These are phyloP conservation scores for Ctenomys sociabilis DNA, from an alignment of 2,113 vertebrate species.

Conservation along the genomic window DNA sequence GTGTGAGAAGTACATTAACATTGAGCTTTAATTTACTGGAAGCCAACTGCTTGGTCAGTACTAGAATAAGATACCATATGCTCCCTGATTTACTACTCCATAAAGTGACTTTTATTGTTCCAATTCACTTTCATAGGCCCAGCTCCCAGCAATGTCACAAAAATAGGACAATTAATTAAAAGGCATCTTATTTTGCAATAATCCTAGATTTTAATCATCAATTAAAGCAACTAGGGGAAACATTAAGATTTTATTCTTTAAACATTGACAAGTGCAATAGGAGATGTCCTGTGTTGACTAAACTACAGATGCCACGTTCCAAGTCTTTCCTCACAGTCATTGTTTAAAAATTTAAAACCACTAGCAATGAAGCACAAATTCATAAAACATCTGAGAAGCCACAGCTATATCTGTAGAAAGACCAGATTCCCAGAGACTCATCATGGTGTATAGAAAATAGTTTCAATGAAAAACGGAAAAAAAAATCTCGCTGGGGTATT, in stretches of 20 bases:
- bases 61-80: accelerated
- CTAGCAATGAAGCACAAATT: slow-evolving; percentile 27
- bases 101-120: slow-evolving; percentile 63
- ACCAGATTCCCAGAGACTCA: not conserved
- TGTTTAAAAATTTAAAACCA: slow-evolving; percentile 52
- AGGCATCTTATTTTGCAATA: slow-evolving; percentile 30
- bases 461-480: accelerated
- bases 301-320: not conserved
- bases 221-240: slow-evolving; percentile 65
- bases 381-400: not conserved
- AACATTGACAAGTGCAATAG: slow-evolving; percentile 42
- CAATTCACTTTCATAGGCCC: slow-evolving; percentile 63
- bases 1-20: slow-evolving; percentile 71
- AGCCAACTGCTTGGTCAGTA: not conserved
- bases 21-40: not conserved
- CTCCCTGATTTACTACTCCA: slow-evolving; percentile 35
- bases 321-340: not conserved
- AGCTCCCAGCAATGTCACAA: slow-evolving; percentile 52
- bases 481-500: not conserved
- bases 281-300: not conserved
- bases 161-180: slow-evolving; percentile 35
- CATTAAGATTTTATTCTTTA: slow-evolving; percentile 39
- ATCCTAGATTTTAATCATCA: slow-evolving; percentile 36
- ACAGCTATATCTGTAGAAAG: slow-evolving; percentile 12
- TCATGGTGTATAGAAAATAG: not conserved